phyloP scores from a whole-genome alignment of 1,140 invertebrate genomes.

The Polyergus mexicanus region DNA sequence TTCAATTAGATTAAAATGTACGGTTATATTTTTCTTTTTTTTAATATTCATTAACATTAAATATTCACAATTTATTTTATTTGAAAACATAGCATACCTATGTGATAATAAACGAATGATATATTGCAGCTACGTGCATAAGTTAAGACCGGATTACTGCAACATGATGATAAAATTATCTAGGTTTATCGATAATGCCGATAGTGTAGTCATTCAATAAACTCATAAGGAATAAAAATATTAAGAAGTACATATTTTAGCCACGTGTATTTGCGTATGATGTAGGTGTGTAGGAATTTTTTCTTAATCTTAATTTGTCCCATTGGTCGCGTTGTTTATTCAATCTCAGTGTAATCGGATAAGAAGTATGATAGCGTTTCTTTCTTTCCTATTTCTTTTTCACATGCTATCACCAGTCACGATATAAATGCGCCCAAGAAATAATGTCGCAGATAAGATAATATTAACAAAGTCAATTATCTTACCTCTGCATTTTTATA shows the following conservation, averaged over 20 bases:
- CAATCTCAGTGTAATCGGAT: slow-evolving; percentile 37
- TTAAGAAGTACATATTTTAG: background rate
- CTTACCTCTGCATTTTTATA: slow-evolving; percentile 1
- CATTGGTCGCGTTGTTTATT: slow-evolving; percentile 27
- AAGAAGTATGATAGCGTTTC: slow-evolving; percentile 47
- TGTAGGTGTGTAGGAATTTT: slow-evolving; percentile 40
- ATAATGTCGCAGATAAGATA: slow-evolving; percentile 39
- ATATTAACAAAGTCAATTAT: background rate
- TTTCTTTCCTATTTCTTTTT: slow-evolving; percentile 18
- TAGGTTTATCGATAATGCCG: slow-evolving; percentile 52
- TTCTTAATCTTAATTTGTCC: slow-evolving; percentile 6
- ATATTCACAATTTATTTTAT: slow-evolving; percentile 8
- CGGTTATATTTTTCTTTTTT: background rate
- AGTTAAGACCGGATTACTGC: background rate
- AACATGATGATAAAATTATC: slow-evolving; percentile 25
- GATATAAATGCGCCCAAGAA: background rate
- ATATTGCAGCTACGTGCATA: background rate
- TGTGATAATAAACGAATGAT: slow-evolving; percentile 11
- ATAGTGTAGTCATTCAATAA: slow-evolving; percentile 31
- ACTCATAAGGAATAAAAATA: background rate
- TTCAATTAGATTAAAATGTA: background rate
- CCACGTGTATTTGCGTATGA: slow-evolving; percentile 20
- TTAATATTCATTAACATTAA: background rate
- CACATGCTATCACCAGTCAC: background rate
- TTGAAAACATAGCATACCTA: background rate